Conservation (phyloP, 64 coral and sea anemone genomes). For the Stichodactyla helianthus region DNA sequence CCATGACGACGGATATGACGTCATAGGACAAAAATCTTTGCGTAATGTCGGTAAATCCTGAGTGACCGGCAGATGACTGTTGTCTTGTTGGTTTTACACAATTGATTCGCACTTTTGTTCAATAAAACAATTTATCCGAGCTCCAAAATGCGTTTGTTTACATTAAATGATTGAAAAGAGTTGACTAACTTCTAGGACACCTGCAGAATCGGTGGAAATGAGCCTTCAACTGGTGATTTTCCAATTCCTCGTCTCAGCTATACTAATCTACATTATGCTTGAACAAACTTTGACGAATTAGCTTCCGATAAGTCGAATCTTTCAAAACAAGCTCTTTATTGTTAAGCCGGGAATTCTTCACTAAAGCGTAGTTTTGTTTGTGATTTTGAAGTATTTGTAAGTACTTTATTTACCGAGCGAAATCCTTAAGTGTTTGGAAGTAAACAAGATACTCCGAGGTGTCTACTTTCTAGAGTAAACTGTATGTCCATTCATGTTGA, state of each 20-base stretch:
- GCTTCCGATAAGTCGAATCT: neutral
- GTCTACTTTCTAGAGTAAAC: neutral
- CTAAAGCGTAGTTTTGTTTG: neutral
- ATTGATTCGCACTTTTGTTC: conserved; percentile 31
- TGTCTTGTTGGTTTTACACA: conserved; percentile 20
- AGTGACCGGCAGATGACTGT: neutral
- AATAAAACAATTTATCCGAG: conserved; percentile 31
- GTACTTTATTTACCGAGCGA: neutral
- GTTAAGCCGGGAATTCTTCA: neutral
- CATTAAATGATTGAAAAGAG: neutral
- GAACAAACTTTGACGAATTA: conserved; percentile 1
- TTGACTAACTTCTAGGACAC: neutral
- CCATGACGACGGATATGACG: neutral
- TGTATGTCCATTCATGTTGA: neutral
- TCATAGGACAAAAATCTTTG: neutral
- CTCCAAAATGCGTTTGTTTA: neutral
- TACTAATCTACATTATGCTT: neutral
- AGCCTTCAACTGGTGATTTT: neutral
- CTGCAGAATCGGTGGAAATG: neutral
- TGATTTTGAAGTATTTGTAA: neutral
- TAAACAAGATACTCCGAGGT: neutral
- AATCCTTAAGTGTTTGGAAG: neutral
- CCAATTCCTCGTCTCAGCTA: neutral
- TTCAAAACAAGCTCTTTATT: neutral
- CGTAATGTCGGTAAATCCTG: neutral